Evolutionary conservation across 1,140 invertebrate genomes (phyloP), one percentile per base, ranked within the genome.

Genomic region (Drosophila santomea): DNA sequence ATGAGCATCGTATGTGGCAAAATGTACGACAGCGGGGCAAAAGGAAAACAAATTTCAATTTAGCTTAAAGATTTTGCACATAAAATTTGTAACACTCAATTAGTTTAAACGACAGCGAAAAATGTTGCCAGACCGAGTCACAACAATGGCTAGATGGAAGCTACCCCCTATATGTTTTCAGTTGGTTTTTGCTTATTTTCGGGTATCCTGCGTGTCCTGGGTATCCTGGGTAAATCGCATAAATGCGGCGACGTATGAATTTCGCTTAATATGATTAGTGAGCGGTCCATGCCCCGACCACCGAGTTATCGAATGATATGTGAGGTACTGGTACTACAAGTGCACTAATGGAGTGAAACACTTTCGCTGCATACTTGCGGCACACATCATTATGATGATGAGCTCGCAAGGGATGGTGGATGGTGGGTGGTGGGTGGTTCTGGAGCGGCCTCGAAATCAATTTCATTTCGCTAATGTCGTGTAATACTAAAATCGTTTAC

Each of bases 61-160:
- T 88, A 84, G 84, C 80, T 88, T 88, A 88, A 88, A 88, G 84
- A 89, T 89, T 84, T 88, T 90, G 74, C 81, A 90, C 80, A 90
- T 90, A 90, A 90, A 90, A 90, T 90, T 90, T 91, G 86, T 90
- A 90, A 90, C 85, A 90, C 85, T 86, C 85, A 90, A 90, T 90
- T 90, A 90, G 82, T 81, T 88, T 88, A 89, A 89, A 83, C 83
- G 84, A 88, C 83, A 82, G 66, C 82, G 82, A 81, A 81, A 77
- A 84, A 83, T 83, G 80, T 79, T 83, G 75, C 80, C 80, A 83
- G 67, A 56, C 56, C 77, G 68, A 72, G 61, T 68, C 64, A 60
- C 50, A 79, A 57, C 68, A 83, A 83, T 59, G 71, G 35, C 43
- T 47, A 17, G 4, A n/a, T n/a, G n/a, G n/a, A 17, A 68, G 62